These are phyloP conservation scores for Arbacia lixula DNA, from an alignment of 53 echinoderm and acorn worm genomes.

Conservation along the genomic window DNA sequence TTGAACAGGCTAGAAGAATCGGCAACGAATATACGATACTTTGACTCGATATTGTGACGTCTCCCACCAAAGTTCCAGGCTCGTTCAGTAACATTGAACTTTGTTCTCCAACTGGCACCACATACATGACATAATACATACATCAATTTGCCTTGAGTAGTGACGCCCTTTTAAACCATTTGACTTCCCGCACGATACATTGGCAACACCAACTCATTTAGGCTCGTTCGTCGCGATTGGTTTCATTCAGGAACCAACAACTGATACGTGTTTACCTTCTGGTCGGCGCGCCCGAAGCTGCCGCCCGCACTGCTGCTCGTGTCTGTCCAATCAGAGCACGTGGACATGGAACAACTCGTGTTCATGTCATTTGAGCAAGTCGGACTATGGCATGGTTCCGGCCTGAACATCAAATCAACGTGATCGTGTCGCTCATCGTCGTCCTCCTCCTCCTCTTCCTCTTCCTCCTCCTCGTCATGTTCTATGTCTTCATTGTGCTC, in stretches of 20 bases:
- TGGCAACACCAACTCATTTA: too few relatives aligned
- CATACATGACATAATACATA: too few relatives aligned
- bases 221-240: too few relatives aligned
- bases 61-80: too few relatives aligned
- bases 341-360: slow-evolving; percentile 81
- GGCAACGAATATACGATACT: too few relatives aligned
- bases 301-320: slow-evolving; percentile 81
- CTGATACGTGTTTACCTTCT: slow-evolving; percentile 54
- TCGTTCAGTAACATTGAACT: too few relatives aligned
- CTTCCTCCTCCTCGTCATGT: background rate
- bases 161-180: too few relatives aligned
- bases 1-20: too few relatives aligned
- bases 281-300: slow-evolving; percentile 86
- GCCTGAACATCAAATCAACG: slow-evolving; percentile 35
- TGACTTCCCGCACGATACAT: too few relatives aligned
- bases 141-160: too few relatives aligned
- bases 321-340: slow-evolving; percentile 81
- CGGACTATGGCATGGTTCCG: background rate
- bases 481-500: background rate
- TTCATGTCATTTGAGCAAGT: slow-evolving; percentile 16
- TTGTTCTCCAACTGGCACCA: too few relatives aligned
- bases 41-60: too few relatives aligned
- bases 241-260: slow-evolving; percentile 6
- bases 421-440: slow-evolving; percentile 33
- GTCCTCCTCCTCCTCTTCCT: background rate